phyloP scores from a whole-genome alignment of 2,888 invertebrate species.

The Saturnia japonica region DNA sequence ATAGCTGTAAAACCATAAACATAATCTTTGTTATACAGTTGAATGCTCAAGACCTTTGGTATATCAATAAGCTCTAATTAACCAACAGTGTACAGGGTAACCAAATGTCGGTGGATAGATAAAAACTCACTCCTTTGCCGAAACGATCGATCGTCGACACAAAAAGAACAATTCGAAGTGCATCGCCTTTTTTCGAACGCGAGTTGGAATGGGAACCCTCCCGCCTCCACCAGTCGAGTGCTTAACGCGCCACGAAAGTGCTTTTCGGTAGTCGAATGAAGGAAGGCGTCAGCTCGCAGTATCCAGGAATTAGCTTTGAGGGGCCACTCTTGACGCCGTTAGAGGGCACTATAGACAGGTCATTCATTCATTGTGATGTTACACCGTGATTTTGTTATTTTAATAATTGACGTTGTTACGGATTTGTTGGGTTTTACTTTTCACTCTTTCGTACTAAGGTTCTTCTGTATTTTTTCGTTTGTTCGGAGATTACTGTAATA shows the following conservation, averaged over 20 bases:
- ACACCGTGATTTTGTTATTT: conserved; percentile 26
- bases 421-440: not conserved
- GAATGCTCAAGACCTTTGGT: not conserved
- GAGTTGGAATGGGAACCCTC: conserved; percentile 43
- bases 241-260: conserved; percentile 71
- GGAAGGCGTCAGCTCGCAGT: conserved; percentile 61
- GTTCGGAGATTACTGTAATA: not conserved
- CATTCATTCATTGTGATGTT: conserved; percentile 30
- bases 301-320: conserved; percentile 57
- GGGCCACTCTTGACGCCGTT: conserved; percentile 40
- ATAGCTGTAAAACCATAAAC: not conserved
- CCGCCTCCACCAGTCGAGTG: conserved; percentile 53
- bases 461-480: not conserved
- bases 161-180: conserved; percentile 80
- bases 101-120: conserved; percentile 66
- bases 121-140: conserved; percentile 77
- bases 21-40: not conserved
- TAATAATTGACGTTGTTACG: conserved; percentile 18
- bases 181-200: conserved; percentile 80
- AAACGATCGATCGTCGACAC: conserved; percentile 80
- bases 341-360: conserved; percentile 29
- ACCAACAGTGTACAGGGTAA: conserved; percentile 39
- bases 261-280: conserved; percentile 67
- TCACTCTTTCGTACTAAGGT: not conserved
- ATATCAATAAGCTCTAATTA: not conserved